These are phyloP conservation scores for Myiozetetes cayanensis DNA, from an alignment of 2,113 vertebrate genomes.

Conservation along the genomic window DNA sequence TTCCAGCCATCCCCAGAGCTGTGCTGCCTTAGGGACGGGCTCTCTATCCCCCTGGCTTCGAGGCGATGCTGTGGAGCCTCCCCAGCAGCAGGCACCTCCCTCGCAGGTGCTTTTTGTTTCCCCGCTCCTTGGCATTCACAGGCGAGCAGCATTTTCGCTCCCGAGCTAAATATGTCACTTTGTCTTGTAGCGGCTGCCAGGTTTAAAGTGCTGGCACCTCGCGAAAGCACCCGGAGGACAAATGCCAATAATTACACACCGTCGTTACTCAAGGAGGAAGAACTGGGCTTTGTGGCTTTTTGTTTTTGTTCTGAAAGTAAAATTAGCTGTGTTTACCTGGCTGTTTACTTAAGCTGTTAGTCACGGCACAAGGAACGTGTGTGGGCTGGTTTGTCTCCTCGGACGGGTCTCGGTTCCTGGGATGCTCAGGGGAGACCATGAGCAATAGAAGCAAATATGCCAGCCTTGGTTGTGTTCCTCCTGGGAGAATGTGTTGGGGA, in stretches of 20 bases:
- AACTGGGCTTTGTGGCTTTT: not conserved
- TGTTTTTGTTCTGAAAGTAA: slow-evolving; percentile 19
- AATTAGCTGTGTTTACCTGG: not conserved
- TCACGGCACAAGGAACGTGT: not conserved
- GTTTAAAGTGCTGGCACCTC: not conserved
- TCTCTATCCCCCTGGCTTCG: accelerated
- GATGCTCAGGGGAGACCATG: not conserved
- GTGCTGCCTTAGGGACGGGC: not conserved
- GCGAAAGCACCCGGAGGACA: not conserved
- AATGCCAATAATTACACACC: not conserved
- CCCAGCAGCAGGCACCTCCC: not conserved
- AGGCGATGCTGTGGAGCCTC: accelerated
- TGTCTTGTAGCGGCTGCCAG: not conserved
- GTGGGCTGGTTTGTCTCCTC: not conserved
- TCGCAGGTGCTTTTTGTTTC: not conserved
- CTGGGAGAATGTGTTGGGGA: not conserved
- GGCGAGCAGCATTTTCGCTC: not conserved
- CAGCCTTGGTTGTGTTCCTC: not conserved
- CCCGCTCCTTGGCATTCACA: not conserved
- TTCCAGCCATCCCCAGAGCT: not conserved
- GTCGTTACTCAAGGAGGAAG: not conserved
- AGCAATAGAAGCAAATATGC: not conserved
- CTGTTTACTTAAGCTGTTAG: not conserved
- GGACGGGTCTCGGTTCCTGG: not conserved
- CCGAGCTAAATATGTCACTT: not conserved